Evolutionary conservation across 2,888 invertebrate genomes (phyloP).

Genomic region (Drosophila nr. perissopoda): DNA sequence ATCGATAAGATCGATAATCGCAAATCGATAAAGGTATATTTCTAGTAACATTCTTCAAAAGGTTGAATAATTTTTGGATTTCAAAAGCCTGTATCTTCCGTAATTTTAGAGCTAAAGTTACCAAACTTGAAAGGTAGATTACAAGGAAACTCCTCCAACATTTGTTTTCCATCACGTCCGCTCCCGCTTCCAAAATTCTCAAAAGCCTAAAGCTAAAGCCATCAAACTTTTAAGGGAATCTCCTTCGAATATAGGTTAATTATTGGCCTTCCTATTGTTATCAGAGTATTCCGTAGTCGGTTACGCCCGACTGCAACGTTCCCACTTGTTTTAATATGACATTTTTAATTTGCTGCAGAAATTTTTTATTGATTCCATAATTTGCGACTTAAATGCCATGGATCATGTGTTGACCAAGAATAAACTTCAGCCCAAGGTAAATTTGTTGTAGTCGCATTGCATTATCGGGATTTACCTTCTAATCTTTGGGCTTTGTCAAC

Average conservation of each 20-base stretch:
- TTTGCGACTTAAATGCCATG: constrained; percentile 80
- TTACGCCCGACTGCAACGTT: neutral
- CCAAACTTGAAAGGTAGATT: neutral
- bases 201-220: neutral
- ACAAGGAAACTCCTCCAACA: neutral
- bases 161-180: neutral
- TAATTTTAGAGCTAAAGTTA: neutral
- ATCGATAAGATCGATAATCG: neutral
- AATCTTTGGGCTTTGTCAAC: neutral
- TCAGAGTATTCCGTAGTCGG: neutral
- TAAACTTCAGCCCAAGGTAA: constrained; percentile 59
- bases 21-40: neutral
- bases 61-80: too few relatives aligned
- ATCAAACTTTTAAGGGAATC: too few relatives aligned
- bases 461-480: too few relatives aligned
- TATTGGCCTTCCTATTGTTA: neutral
- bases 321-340: neutral
- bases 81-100: neutral
- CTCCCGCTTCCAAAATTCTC: neutral
- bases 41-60: neutral
- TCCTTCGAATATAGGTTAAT: too few relatives aligned
- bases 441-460: neutral
- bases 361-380: constrained; percentile 81
- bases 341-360: constrained; percentile 54
- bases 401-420: constrained; percentile 70